Percentiles rank a stretch among this genome's conserved stretches.
Evolutionary conservation across 2,888 invertebrate species (phyloP).

Genomic region (Ctena decussata): DNA sequence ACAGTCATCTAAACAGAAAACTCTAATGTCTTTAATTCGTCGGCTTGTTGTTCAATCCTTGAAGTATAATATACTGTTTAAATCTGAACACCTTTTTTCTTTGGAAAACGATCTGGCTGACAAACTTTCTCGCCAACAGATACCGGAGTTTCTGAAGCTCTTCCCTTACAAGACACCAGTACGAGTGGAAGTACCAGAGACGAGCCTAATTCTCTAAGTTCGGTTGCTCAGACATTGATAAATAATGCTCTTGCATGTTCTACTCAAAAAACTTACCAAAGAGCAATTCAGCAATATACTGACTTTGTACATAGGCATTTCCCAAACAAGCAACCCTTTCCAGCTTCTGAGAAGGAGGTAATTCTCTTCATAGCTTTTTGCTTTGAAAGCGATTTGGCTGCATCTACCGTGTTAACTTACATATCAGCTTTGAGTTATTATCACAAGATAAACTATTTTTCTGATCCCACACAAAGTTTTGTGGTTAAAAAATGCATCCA

Average conservation of each 20-base stretch:
- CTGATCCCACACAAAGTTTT: not conserved
- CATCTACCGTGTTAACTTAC: not conserved
- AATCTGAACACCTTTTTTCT: conserved; percentile 30
- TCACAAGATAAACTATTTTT: not conserved
- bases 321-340: not conserved
- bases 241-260: not conserved
- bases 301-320: not conserved
- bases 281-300: not conserved
- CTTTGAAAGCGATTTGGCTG: not conserved
- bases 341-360: not conserved
- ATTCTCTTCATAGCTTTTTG: not conserved
- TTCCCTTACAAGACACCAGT: not conserved
- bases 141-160: not conserved
- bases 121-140: conserved; percentile 12
- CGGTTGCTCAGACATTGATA: not conserved
- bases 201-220: not conserved
- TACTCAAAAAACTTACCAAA: not conserved
- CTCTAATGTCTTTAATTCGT: conserved; percentile 44
- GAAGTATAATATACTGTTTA: conserved; percentile 39
- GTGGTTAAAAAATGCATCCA: not conserved
- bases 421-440: not conserved
- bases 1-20: not conserved
- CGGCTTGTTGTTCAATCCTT: conserved; percentile 33
- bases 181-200: not conserved
- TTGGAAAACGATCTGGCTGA: conserved; percentile 7